A percentile compares a stretch with the other conserved stretches of the same genome.
These are phyloP conservation scores for Heliconius cydno DNA, from an alignment of 2,888 invertebrate genomes.

Conservation along the genomic window DNA sequence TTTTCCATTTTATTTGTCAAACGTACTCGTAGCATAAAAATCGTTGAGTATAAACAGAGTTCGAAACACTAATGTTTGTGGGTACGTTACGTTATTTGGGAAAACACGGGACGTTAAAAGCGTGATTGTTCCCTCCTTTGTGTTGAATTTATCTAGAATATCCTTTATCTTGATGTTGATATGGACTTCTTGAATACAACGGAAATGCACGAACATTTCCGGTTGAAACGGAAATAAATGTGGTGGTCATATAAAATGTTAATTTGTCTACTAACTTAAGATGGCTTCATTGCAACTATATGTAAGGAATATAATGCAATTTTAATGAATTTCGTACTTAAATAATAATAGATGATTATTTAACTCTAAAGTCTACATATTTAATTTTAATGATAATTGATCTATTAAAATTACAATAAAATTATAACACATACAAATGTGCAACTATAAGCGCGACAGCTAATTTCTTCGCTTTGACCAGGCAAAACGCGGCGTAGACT, in stretches of 20 bases:
- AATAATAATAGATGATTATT: neutral
- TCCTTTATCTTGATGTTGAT: conserved; percentile 9
- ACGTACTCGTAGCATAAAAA: neutral
- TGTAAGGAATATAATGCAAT: neutral
- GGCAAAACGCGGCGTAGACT: no score
- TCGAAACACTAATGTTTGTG: conserved; percentile 38
- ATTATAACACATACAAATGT: no score
- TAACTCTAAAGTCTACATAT: neutral
- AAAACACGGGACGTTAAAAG: conserved; percentile 33
- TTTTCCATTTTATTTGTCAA: neutral
- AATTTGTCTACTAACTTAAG: neutral
- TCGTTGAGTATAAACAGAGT: conserved; percentile 34
- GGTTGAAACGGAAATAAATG: neutral
- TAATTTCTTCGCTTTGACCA: no score
- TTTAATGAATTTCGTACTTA: neutral
- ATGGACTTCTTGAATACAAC: neutral
- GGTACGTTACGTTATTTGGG: conserved; percentile 39
- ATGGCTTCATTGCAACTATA: neutral
- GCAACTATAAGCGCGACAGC: no score
- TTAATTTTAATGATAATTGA: neutral
- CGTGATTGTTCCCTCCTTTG: conserved; percentile 31
- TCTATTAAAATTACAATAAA: no score
- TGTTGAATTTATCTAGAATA: conserved; percentile 23
- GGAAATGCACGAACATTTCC: neutral
- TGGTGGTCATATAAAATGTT: neutral